Base-by-base conservation (phyloP, 2,888 invertebrate genomes). In the Icerya purchasi region DNA sequence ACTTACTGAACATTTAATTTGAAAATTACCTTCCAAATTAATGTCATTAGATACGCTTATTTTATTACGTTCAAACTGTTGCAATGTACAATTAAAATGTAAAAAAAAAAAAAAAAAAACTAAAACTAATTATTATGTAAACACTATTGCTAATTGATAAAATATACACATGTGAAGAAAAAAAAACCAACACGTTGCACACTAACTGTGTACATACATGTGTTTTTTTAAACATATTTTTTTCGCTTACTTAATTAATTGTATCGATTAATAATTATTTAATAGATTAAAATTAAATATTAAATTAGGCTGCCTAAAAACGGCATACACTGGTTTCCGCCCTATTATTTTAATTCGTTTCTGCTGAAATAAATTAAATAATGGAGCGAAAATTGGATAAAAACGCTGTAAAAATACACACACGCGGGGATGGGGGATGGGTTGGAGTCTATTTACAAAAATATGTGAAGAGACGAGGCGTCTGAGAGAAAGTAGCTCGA, bases 21-120 rank as follows among this genome's bases (percentile, higher is more conserved):
- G 75, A 74, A 76, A 76, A 76, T 76, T 76, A 76, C 76, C 76
- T 76, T 76, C 74, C 75, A 63, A 64, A 62, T 36, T 36, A 36
- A 8, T 36, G 14, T 36, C n/a, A n/a, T n/a, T n/a, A n/a, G n/a
- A n/a, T n/a, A n/a, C n/a, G n/a, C n/a, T n/a, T n/a, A n/a, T n/a
- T n/a, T n/a, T n/a, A n/a, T n/a, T n/a, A n/a, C n/a, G n/a, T n/a
- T n/a, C n/a, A n/a, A n/a, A n/a, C n/a, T n/a, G n/a, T n/a, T n/a
- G n/a, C n/a, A n/a, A n/a, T n/a, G n/a, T n/a, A n/a, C n/a, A n/a
- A n/a, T n/a, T n/a, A n/a, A n/a, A n/a, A n/a, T n/a, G n/a, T n/a
- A n/a, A n/a, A n/a, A n/a, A n/a, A n/a, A n/a, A n/a, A n/a, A n/a
- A n/a, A n/a, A n/a, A n/a, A n/a, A n/a, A n/a, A n/a, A n/a, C n/a